These are phyloP conservation scores for Coelopa pilipes DNA, from an alignment of 2,888 invertebrate species.

Conservation along the genomic window DNA sequence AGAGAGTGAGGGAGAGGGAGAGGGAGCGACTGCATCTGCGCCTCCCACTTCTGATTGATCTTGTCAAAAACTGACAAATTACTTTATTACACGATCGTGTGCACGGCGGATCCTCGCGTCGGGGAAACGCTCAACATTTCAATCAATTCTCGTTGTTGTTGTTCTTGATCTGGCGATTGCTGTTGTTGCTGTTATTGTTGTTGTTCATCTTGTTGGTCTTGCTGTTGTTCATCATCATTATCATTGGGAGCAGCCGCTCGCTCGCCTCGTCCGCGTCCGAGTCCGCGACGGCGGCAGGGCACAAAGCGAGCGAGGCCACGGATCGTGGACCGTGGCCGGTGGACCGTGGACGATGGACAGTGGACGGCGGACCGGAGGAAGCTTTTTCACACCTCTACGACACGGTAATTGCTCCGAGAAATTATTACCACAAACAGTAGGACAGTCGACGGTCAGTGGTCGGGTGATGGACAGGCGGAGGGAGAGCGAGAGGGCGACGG, in stretches of 20 bases:
- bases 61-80: slow-evolving; percentile 37
- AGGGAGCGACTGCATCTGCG: background rate
- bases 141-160: slow-evolving; percentile 4
- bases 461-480: no score
- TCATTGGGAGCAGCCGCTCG: background rate
- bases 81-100: slow-evolving; percentile 23
- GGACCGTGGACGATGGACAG: no score
- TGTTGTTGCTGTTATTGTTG: no score
- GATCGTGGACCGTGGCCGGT: no score
- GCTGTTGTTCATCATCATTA: no score
- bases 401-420: slow-evolving; percentile 16
- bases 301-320: background rate
- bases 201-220: no score
- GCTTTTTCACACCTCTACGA: slow-evolving; percentile 26
- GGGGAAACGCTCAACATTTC: background rate
- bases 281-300: background rate
- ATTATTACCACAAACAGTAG: slow-evolving; percentile 6
- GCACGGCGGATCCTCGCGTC: background rate
- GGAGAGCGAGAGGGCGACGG: no score
- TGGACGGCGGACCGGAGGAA: no score
- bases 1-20: no score
- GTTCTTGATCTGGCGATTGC: no score
- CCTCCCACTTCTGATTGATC: slow-evolving; percentile 30
- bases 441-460: no score
- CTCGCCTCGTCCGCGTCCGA: background rate